phyloP scores from a whole-genome alignment of 1,140 invertebrate species.

The Brachionus rotundiformis region DNA sequence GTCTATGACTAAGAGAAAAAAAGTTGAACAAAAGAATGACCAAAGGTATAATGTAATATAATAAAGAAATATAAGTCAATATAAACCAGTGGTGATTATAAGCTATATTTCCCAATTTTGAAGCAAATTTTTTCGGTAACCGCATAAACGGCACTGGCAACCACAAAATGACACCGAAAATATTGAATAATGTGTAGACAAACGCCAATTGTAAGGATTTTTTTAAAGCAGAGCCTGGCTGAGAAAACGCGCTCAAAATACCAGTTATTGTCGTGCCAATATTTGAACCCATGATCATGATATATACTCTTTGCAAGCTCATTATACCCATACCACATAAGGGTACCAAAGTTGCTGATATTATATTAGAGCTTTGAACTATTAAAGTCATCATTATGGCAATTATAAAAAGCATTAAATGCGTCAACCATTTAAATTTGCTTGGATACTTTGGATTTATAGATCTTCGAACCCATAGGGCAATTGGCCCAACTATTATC shows the following conservation, averaged over 20 bases:
- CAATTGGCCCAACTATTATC: conserved; percentile 63
- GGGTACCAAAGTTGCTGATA: conserved; percentile 71
- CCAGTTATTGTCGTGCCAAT: conserved; percentile 70
- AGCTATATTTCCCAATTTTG: conserved; percentile 66
- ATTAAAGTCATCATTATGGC: conserved; percentile 69
- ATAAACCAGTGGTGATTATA: conserved; percentile 69
- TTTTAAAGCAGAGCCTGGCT: conserved; percentile 57
- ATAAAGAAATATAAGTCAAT: conserved; percentile 66
- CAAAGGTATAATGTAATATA: conserved; percentile 67
- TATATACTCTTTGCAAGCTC: conserved; percentile 69
- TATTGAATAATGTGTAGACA: conserved; percentile 71
- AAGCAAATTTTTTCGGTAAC: conserved; percentile 67
- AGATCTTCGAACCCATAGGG: conserved; percentile 65
- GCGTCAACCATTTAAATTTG: conserved; percentile 64
- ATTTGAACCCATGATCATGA: conserved; percentile 70
- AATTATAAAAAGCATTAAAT: conserved; percentile 64
- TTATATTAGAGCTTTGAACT: conserved; percentile 70
- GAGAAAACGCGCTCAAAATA: conserved; percentile 67
- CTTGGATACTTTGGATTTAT: conserved; percentile 68
- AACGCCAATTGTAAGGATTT: conserved; percentile 69
- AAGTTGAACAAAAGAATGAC: conserved; percentile 64
- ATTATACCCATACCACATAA: conserved; percentile 70
- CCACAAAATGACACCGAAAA: conserved; percentile 69
- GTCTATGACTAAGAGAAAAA: background rate
- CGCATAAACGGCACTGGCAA: conserved; percentile 69